phyloP scores from a whole-genome alignment of 2,113 vertebrate species.

The Ceyx melanurus region DNA sequence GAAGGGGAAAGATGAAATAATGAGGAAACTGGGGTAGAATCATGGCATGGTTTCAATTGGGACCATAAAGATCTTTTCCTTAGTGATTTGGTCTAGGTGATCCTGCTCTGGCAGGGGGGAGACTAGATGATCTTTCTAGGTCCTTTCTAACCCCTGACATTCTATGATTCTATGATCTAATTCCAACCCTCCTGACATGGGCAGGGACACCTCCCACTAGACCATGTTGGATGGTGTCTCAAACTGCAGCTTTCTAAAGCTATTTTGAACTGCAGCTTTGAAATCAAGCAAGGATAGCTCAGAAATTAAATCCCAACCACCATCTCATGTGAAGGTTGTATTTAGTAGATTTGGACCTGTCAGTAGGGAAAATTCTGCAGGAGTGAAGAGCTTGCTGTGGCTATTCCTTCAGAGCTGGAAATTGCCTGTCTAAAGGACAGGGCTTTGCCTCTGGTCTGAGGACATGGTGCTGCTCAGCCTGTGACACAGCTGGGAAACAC shows the following conservation, averaged over 20 bases:
- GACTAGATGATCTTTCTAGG: too few relatives aligned
- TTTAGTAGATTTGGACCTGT: background rate
- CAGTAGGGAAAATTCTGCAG: background rate
- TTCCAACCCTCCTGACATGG: too few relatives aligned
- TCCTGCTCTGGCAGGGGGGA: too few relatives aligned
- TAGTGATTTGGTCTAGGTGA: too few relatives aligned
- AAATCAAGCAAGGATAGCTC: accelerated
- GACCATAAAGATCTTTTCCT: too few relatives aligned
- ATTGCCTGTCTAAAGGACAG: background rate
- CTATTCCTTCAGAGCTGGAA: background rate
- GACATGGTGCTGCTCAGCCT: background rate
- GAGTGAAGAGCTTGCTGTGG: background rate
- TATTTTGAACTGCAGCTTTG: background rate
- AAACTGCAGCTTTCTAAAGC: background rate
- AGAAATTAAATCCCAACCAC: background rate
- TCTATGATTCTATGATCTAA: too few relatives aligned
- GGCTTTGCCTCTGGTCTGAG: background rate
- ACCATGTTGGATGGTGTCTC: background rate
- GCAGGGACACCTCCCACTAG: too few relatives aligned
- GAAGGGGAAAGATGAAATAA: background rate
- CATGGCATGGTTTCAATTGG: too few relatives aligned
- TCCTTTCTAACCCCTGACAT: too few relatives aligned
- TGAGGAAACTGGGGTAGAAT: background rate
- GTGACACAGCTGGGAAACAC: background rate
- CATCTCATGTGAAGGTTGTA: background rate